Base-by-base conservation (phyloP, 92 coral and sea anemone genomes). In the Umimayanthus chanpuru region DNA sequence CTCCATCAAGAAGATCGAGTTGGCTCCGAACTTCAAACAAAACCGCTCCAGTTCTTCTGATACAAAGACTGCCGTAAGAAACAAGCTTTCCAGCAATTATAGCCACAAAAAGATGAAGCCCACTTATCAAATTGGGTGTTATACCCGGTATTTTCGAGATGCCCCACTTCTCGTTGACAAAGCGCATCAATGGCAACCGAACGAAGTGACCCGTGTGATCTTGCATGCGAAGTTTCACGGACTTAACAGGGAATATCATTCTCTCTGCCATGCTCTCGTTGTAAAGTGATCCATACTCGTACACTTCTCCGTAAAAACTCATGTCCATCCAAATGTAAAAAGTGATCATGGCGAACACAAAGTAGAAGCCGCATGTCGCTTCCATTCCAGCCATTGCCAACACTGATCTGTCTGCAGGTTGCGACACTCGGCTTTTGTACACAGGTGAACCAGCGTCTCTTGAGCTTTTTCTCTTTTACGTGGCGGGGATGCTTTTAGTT, bases 171-270 rank as follows among this genome's bases (percentile, higher is more conserved):
- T 89, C 93, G 82, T 94, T 88, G 43, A 93, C 79, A 26, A 90
- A 88, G 71, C 93, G 89, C 88, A 93, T 90, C 88, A 94, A 82
- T 25, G 97, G 97, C 88, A 92, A 86, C 84, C 94, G 89, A 49
- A 94, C 90, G 87, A 90, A 94, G 81, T 94, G 97, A 92, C 94
- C 94, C 38, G 93, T 94, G 61, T 94, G 97, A 79, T 94, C 97
- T 56, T 93, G 94, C 97, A 94, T 94, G 66, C 97, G 93, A 71
- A 94, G 90, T 76, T 94, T 94, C 40, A 94, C 92, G 40, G 92
- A 88, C 71, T 94, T 94, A 16, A 91, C 87, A 2, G 97, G 97
- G 85, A 94, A 94, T 78, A 90, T 91, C 86, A 92, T 88, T 70
- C 92, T 78, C 88, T 90, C 85, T 66, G 97, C 97, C 49, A 90